These are phyloP conservation scores for Smithornis capensis DNA, from an alignment of 2,113 vertebrate genomes.

Conservation along the genomic window DNA sequence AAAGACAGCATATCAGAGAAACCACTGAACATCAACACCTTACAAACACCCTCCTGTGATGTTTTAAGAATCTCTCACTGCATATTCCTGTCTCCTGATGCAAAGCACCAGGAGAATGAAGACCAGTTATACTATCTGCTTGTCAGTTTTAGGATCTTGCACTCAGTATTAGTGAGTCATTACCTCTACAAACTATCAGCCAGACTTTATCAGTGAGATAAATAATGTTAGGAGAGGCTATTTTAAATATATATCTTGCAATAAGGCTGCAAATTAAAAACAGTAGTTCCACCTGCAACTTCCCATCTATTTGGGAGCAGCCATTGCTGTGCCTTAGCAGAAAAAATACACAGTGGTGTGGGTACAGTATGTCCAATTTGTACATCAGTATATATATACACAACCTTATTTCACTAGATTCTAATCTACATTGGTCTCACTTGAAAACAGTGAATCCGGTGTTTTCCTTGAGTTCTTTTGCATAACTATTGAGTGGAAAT, in stretches of 20 bases:
- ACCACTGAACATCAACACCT: background rate
- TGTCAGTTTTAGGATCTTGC: slow-evolving; percentile 27
- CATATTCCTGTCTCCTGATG: background rate
- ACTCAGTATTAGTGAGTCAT: slow-evolving; percentile 40
- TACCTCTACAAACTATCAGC: slow-evolving; percentile 32
- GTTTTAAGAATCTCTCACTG: background rate
- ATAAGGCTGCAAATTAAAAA: background rate
- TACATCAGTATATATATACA: background rate
- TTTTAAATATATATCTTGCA: background rate
- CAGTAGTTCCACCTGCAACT: rapidly evolving
- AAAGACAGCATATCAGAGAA: slow-evolving; percentile 12
- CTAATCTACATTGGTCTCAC: background rate
- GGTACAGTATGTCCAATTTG: background rate
- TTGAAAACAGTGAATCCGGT: background rate
- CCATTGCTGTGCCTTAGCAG: background rate
- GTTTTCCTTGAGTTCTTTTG: background rate
- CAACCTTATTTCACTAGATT: background rate
- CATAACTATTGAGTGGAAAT: background rate
- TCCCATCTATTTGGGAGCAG: background rate
- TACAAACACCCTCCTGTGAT: background rate
- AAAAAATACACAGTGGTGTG: background rate
- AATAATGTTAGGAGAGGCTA: background rate
- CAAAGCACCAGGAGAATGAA: slow-evolving; percentile 38
- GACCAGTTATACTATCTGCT: slow-evolving; percentile 54
- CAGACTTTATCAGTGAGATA: background rate